Base-by-base conservation (phyloP, 2,113 vertebrate genomes). In the Neogale vison region DNA sequence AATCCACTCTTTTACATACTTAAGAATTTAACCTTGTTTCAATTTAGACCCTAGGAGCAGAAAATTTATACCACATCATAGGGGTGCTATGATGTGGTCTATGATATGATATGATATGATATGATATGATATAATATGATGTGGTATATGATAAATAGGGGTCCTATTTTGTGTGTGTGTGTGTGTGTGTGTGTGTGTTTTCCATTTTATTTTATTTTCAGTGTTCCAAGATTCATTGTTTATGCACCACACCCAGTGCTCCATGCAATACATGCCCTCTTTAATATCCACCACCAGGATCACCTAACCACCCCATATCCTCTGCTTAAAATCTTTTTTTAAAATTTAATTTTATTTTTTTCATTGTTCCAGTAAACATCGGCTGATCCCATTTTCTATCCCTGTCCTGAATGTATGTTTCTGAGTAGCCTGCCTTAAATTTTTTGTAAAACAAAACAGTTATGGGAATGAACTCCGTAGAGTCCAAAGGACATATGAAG, bases 21-120 rank as follows among this genome's bases (percentile, higher is more conserved):
- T 87, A 81, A 82, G 31, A 95, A 71, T 88, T 72, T 92, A 86
- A 92, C 59, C 47, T 85, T 69, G 29, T 92, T 93, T 96, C 63
- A 34, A 13, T 52, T 96, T 63, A 76, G 34, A 97, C 39, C 20
- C 4, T 74, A 80, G 77, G 26, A 93, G n/a, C 10, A 81, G 65
- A 93, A 24, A 79, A 72, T 81, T 20, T 97, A 42, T 47, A 63
- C 2, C 7, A 50, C 34, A 52, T 61, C 45, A 84, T 10, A 91
- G 21, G 12, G 31, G 11, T 57, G 55, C 81, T 42, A 42, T 42
- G 42, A 42, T 42, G 42, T 42, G 42, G 42, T 42, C 4, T 42
- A 42, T 42, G 42, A 42, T 42, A 42, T 42, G 39, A 42, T 42
- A 42, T 42, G 42, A 42, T 42, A 42, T 42, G 42, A 42, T 42